Evolutionary conservation across 2,113 vertebrate species (phyloP).

Genomic region (Silurus meridionalis): DNA sequence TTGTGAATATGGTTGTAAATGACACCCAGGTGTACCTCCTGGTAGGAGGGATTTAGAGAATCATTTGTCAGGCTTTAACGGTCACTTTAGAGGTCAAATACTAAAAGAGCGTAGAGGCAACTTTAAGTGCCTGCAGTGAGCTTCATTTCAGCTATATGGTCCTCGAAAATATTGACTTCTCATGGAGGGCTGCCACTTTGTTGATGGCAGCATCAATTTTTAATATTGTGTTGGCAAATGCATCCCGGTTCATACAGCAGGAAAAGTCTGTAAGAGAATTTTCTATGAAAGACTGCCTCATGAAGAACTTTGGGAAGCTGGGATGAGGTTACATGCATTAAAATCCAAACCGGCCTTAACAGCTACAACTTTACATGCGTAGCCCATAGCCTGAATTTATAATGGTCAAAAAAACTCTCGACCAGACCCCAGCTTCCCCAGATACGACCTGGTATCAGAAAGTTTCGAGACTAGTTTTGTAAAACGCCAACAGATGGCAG

Average conservation of each 20-base stretch:
- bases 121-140: background rate
- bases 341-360: background rate
- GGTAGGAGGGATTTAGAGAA: background rate
- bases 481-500: too few species aligned
- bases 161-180: background rate
- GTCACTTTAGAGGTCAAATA: constrained; percentile 4
- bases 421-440: background rate
- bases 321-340: background rate
- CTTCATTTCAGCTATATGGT: background rate
- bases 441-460: background rate
- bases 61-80: background rate
- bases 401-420: background rate
- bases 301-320: background rate
- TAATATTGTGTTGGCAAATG: background rate
- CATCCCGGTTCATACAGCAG: background rate
- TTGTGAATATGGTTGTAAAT: background rate
- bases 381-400: background rate
- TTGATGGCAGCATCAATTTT: background rate
- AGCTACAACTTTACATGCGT: background rate
- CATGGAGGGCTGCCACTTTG: background rate
- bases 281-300: background rate
- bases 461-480: too few species aligned
- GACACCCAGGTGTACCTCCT: background rate
- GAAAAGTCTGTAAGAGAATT: too few species aligned
- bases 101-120: background rate